Evolutionary conservation across 2,113 vertebrate genomes (phyloP).

Genomic region (Hoplias malabaricus): DNA sequence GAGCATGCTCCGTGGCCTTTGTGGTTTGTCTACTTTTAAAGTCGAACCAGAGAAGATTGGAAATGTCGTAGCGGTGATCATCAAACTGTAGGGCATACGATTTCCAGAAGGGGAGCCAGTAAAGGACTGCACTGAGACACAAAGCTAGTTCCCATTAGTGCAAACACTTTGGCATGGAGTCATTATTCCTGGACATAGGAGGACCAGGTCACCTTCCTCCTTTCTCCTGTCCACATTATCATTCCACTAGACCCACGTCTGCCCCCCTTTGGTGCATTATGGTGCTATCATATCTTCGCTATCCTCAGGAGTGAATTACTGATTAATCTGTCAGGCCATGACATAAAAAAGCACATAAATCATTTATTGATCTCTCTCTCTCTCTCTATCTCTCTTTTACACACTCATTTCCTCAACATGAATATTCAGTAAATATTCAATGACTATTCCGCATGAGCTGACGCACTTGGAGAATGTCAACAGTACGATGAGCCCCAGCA

Average conservation of each 20-base stretch:
- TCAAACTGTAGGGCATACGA: neutral
- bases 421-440: constrained; percentile 15
- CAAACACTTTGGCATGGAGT: neutral
- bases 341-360: constrained; percentile 48
- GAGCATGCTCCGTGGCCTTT: neutral
- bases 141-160: constrained; percentile 2
- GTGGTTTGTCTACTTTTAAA: neutral
- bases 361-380: constrained; percentile 49
- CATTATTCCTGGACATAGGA: constrained; percentile 12
- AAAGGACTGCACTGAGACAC: neutral
- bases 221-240: constrained; percentile 1
- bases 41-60: too few relatives aligned
- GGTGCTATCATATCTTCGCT: constrained; percentile 25
- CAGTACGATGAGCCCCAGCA: neutral
- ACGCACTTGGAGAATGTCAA: constrained; percentile 21
- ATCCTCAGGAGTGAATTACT: constrained; percentile 48
- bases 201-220: constrained; percentile 33
- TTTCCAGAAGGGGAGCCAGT: neutral
- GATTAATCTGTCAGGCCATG: constrained; percentile 52
- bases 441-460: constrained; percentile 19
- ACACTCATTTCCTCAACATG: constrained; percentile 37
- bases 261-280: neutral
- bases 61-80: too few relatives aligned
- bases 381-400: neutral
- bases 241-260: constrained; percentile 8